These are phyloP conservation scores for Tribolium madens DNA, from an alignment of 1,140 invertebrate genomes.

Conservation along the genomic window DNA sequence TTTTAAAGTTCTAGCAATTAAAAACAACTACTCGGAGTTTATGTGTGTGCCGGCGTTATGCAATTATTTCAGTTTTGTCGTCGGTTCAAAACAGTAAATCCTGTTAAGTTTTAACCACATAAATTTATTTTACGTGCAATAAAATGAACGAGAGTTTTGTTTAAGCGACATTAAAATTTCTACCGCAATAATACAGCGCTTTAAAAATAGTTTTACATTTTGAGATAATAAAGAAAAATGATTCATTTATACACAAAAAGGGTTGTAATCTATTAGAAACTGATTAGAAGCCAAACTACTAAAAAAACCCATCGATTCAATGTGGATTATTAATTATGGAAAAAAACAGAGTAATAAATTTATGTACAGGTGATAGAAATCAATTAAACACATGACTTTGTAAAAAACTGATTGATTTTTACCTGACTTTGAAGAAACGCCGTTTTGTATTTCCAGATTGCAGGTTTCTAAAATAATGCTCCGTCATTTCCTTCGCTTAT, in stretches of 20 bases:
- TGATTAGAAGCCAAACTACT: not conserved
- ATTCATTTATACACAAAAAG: not conserved
- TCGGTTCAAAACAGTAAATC: not conserved
- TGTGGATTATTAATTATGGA: slow-evolving; percentile 22
- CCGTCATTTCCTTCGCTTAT: slow-evolving; percentile 5
- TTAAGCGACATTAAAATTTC: slow-evolving; percentile 24
- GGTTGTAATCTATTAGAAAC: not conserved
- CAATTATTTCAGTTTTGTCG: slow-evolving; percentile 1
- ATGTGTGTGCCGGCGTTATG: not conserved
- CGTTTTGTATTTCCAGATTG: slow-evolving; percentile 12
- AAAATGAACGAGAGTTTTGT: slow-evolving; percentile 6
- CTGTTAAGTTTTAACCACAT: slow-evolving; percentile 18
- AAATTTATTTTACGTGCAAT: slow-evolving; percentile 35
- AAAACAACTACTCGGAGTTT: not conserved
- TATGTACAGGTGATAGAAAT: slow-evolving; percentile 23
- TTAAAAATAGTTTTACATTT: not conserved
- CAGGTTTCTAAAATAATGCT: not conserved
- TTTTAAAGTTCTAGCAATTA: not conserved
- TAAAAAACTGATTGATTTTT: slow-evolving; percentile 38
- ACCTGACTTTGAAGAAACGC: not conserved
- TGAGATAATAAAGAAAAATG: not conserved
- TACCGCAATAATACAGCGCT: no score
- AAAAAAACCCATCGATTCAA: slow-evolving; percentile 24
- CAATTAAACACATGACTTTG: slow-evolving; percentile 29
- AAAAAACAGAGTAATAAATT: slow-evolving; percentile 7